A percentile compares a stretch with the other conserved stretches of the same genome.
Evolutionary conservation across 2,888 invertebrate genomes (phyloP).

Genomic region (Acholoe squamosa): DNA sequence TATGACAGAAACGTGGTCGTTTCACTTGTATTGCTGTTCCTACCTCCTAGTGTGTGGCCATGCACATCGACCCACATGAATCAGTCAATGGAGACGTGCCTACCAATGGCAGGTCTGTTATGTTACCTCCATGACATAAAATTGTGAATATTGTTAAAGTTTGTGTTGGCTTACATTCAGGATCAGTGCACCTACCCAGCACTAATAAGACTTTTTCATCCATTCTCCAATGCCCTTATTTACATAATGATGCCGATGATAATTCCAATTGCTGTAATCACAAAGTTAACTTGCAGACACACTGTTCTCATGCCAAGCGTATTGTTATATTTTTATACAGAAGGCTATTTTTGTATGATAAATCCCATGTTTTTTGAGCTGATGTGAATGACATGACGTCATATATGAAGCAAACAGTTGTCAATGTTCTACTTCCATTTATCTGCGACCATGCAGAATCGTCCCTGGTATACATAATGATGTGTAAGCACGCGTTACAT

Average conservation of each 20-base stretch:
- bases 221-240: background rate
- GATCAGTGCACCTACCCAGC: background rate
- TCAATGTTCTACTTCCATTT: background rate
- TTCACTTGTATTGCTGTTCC: background rate
- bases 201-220: background rate
- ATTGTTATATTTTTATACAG: constrained; percentile 58
- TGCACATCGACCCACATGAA: background rate
- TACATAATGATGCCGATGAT: background rate
- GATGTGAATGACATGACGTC: background rate
- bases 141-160: background rate
- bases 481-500: background rate
- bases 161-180: background rate
- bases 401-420: background rate
- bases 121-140: background rate
- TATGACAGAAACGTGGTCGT: background rate
- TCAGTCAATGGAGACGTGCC: background rate
- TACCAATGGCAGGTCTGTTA: background rate
- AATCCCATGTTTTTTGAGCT: background rate
- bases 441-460: background rate
- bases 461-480: background rate
- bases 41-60: background rate
- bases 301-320: constrained; percentile 19
- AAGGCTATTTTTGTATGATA: constrained; percentile 44
- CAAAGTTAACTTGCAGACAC: background rate
- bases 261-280: background rate